phyloP scores from a whole-genome alignment of 2,113 vertebrate genomes.

The Pedionomus torquatus region DNA sequence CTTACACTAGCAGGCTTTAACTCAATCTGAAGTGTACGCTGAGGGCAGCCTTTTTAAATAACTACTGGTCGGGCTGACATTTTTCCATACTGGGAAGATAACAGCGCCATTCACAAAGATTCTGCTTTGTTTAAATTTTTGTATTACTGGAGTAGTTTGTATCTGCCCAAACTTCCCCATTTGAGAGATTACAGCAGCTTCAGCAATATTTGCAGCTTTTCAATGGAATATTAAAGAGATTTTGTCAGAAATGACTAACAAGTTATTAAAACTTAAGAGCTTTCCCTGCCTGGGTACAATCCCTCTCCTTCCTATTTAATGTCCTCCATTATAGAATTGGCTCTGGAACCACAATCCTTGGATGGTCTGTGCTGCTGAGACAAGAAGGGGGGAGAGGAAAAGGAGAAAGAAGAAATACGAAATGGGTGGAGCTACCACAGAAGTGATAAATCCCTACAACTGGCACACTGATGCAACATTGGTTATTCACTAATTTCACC shows the following conservation, averaged over 20 bases:
- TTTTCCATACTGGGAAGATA: not conserved
- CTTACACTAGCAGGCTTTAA: not conserved
- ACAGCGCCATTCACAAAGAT: not conserved
- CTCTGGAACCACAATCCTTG: not conserved
- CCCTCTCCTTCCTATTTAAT: not conserved
- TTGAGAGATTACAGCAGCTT: not conserved
- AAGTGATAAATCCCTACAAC: not conserved
- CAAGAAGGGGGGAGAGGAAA: not conserved
- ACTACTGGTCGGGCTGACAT: not conserved
- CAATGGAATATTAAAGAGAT: not conserved
- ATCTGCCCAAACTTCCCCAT: not conserved
- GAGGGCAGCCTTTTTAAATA: not conserved
- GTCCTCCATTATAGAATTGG: not conserved
- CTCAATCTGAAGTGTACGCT: not conserved
- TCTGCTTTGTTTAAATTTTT: not conserved
- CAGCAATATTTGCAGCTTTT: not conserved
- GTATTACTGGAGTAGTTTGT: not conserved
- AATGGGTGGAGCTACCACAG: not conserved
- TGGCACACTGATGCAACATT: not conserved
- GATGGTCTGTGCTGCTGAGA: not conserved
- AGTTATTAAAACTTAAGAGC: not conserved
- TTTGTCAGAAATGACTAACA: not conserved
- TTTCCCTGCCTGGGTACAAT: not conserved
- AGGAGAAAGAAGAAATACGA: not conserved
- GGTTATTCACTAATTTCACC: not conserved